Evolutionary conservation across 2,797 vertebrate genomes (phyloP).

Genomic region (Diglossa cyanea): DNA sequence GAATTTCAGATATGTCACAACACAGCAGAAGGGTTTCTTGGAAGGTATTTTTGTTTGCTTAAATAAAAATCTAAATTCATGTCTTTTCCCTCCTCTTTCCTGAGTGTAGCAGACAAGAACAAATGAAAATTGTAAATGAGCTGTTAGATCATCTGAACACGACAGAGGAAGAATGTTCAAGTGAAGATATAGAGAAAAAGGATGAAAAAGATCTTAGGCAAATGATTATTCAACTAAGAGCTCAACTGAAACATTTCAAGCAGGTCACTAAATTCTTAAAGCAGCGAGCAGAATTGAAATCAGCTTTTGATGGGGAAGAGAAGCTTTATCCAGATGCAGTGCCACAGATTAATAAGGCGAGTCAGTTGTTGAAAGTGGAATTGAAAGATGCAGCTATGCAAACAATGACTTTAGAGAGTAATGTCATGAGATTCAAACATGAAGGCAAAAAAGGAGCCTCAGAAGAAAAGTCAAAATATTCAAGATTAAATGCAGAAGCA

Average conservation of each 20-base stretch:
- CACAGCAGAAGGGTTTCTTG: conserved; percentile 28
- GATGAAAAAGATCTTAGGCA: conserved; percentile 75
- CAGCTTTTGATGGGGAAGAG: conserved; percentile 14
- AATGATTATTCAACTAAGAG: conserved; percentile 74
- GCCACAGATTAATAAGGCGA: conserved; percentile 48
- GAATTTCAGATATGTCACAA: not conserved
- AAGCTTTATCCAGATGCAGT: conserved; percentile 35
- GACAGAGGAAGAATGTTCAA: conserved; percentile 69
- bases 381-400: conserved; percentile 70
- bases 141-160: conserved; percentile 57
- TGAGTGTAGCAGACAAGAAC: conserved; percentile 67
- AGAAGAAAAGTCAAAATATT: conserved; percentile 17
- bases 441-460: conserved; percentile 23
- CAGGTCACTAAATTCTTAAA: conserved; percentile 71
- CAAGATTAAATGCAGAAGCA: not conserved
- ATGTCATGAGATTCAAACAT: not conserved
- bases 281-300: conserved; percentile 66
- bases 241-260: conserved; percentile 69
- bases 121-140: conserved; percentile 65
- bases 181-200: conserved; percentile 75
- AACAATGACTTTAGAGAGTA: conserved; percentile 40
- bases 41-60: conserved; percentile 63
- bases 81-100: conserved; percentile 34
- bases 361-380: conserved; percentile 56
- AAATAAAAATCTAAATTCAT: conserved; percentile 75